Evolutionary conservation across 2,888 invertebrate genomes (phyloP).

Genomic region (Eilema depressum): DNA sequence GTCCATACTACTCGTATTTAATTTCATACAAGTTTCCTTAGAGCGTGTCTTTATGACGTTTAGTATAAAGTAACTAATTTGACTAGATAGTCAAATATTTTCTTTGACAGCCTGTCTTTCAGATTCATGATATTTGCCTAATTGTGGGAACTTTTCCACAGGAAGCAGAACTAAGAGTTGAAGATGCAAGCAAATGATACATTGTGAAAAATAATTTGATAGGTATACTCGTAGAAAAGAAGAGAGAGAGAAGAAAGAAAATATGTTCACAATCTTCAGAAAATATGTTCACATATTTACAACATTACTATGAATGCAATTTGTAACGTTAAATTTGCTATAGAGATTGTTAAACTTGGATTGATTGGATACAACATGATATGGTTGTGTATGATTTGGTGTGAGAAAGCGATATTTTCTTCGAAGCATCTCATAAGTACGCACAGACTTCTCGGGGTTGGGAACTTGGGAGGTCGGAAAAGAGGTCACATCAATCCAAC

Average conservation of each 20-base stretch:
- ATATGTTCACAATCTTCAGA: background rate
- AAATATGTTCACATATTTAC: background rate
- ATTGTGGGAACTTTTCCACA: background rate
- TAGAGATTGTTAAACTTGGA: background rate
- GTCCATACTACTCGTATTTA: no score
- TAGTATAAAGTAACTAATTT: no score
- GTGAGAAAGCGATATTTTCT: background rate
- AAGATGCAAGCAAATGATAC: no score
- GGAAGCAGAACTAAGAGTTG: background rate
- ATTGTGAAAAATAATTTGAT: no score
- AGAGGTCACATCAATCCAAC: no score
- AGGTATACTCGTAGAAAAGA: no score
- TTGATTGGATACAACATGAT: background rate
- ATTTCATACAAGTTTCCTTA: no score
- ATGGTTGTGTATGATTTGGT: background rate
- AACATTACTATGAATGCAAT: background rate
- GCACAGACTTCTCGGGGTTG: background rate
- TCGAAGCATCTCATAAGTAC: background rate
- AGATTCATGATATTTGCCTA: background rate
- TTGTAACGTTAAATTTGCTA: background rate
- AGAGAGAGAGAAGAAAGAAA: no score
- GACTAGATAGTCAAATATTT: no score
- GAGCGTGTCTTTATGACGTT: no score
- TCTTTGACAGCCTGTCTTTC: background rate
- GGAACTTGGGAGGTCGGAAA: no score